A percentile compares a stretch with the other conserved stretches of the same genome.
Conservation (phyloP, 2,888 invertebrate species). For the Aphodius sticticus region DNA sequence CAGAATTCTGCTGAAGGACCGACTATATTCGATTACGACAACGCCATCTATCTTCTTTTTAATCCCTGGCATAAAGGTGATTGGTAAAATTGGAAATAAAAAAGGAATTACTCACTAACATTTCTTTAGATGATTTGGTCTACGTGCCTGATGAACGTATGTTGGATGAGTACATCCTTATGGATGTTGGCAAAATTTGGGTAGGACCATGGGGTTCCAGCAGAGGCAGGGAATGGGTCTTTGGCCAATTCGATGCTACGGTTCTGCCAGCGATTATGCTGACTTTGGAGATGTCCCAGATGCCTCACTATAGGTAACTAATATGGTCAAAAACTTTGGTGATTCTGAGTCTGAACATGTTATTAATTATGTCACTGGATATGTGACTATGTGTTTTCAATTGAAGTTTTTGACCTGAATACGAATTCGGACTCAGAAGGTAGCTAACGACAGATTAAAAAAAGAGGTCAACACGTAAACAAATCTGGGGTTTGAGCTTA, state of each 20-base stretch:
- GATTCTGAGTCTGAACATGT: background rate
- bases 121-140: conserved; percentile 73
- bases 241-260: conserved; percentile 79
- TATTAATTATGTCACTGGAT: too few species aligned
- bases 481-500: too few species aligned
- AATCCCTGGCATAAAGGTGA: conserved; percentile 86
- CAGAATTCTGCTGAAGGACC: conserved; percentile 57
- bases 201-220: conserved; percentile 77
- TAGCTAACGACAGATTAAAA: too few species aligned
- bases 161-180: conserved; percentile 80
- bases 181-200: conserved; percentile 88
- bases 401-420: too few species aligned
- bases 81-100: conserved; percentile 34
- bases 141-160: conserved; percentile 75
- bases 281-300: conserved; percentile 72
- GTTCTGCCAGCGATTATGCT: conserved; percentile 76
- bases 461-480: too few species aligned
- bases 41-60: conserved; percentile 78
- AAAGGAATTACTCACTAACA: background rate
- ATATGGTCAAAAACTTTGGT: background rate
- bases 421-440: too few species aligned
- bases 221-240: conserved; percentile 83
- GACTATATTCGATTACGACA: conserved; percentile 67
- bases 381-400: too few species aligned
- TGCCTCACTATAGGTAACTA: conserved; percentile 54